A percentile compares a stretch with the other conserved stretches of the same genome.
phyloP scores from a whole-genome alignment of 2,888 invertebrate species.

The Alloscopus bannaensis region DNA sequence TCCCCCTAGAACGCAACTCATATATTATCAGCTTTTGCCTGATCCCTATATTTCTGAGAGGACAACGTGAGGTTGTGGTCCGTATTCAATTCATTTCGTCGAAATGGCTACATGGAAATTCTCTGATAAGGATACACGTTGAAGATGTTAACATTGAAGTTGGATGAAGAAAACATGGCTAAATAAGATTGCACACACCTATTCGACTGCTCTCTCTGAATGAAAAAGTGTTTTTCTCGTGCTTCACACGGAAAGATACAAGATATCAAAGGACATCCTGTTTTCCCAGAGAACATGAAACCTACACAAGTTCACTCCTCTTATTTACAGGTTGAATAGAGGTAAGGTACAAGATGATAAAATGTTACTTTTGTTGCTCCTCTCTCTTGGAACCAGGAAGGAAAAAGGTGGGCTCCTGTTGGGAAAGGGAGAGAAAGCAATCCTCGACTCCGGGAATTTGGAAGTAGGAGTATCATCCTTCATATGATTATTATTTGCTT shows the following conservation, averaged over 20 bases:
- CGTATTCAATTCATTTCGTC: neutral
- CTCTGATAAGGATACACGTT: neutral
- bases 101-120: neutral
- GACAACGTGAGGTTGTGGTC: neutral
- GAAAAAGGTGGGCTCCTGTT: slow-evolving; percentile 53
- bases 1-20: neutral
- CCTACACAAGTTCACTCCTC: slow-evolving; percentile 10
- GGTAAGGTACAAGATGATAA: neutral
- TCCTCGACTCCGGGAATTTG: no score
- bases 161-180: no score
- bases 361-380: slow-evolving; percentile 20
- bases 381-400: slow-evolving; percentile 50
- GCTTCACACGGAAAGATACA: slow-evolving; percentile 35
- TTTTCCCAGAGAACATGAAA: slow-evolving; percentile 28
- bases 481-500: slow-evolving; percentile 44
- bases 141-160: no score
- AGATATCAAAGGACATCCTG: slow-evolving; percentile 62
- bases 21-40: slow-evolving; percentile 16
- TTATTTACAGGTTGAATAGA: slow-evolving; percentile 46
- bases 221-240: neutral
- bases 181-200: no score
- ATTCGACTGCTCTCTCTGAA: neutral
- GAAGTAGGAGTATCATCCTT: slow-evolving; percentile 5
- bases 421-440: neutral
- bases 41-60: slow-evolving; percentile 7